Evolutionary conservation across 2,888 invertebrate genomes (phyloP).

Genomic region (Lasioglossum leucozonium): DNA sequence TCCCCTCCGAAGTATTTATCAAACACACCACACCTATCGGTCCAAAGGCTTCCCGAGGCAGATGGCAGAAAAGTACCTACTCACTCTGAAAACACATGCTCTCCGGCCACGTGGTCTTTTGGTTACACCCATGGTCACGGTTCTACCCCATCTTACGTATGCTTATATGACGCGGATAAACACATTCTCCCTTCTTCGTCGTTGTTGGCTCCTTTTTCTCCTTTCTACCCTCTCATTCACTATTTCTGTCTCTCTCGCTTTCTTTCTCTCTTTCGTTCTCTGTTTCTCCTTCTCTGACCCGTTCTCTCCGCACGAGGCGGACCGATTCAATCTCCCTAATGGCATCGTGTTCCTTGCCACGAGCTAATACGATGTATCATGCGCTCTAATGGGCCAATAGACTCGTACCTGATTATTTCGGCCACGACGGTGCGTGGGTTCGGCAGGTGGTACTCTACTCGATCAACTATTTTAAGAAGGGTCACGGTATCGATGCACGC

Average conservation of each 20-base stretch:
- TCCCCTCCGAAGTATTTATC: constrained; percentile 63
- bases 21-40: constrained; percentile 71
- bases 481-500: constrained; percentile 41
- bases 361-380: constrained; percentile 80
- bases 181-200: constrained; percentile 59
- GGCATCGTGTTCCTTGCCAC: constrained; percentile 73
- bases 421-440: constrained; percentile 65
- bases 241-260: neutral
- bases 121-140: constrained; percentile 70
- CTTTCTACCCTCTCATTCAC: constrained; percentile 22
- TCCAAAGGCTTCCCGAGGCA: constrained; percentile 70
- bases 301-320: constrained; percentile 63
- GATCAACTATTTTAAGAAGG: constrained; percentile 62
- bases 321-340: constrained; percentile 80
- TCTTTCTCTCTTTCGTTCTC: constrained; percentile 23
- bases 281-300: neutral
- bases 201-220: constrained; percentile 33
- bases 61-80: constrained; percentile 74
- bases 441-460: constrained; percentile 68
- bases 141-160: constrained; percentile 71
- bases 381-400: constrained; percentile 76
- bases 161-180: constrained; percentile 70
- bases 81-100: constrained; percentile 78
- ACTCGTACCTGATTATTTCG: constrained; percentile 75
- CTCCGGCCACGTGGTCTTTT: constrained; percentile 75